Conservation (phyloP, 1,140 invertebrate species). For the Philotrypesis tridentata region DNA sequence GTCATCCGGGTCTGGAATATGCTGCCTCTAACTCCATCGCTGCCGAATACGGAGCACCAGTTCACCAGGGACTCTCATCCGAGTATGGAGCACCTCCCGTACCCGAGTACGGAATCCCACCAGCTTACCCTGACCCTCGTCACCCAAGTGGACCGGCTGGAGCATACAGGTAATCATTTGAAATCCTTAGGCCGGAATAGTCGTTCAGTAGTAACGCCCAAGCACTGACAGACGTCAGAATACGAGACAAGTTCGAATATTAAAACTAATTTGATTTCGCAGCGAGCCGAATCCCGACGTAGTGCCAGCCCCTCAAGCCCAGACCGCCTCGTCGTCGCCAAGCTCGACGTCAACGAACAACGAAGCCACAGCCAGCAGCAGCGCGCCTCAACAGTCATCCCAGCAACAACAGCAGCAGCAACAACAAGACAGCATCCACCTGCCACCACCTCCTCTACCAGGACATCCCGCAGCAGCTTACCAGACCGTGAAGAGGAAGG, state of each 20-base stretch:
- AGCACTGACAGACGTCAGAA: no score
- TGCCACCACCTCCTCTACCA: constrained; percentile 86
- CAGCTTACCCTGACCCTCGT: constrained; percentile 86
- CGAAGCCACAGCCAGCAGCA: constrained; percentile 74
- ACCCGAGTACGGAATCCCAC: constrained; percentile 82
- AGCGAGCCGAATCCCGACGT: constrained; percentile 85
- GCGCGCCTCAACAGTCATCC: constrained; percentile 74
- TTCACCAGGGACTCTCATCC: constrained; percentile 74
- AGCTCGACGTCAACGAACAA: constrained; percentile 80
- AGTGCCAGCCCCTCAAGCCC: constrained; percentile 85
- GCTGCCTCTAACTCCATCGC: constrained; percentile 76
- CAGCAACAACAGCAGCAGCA: constrained; percentile 78
- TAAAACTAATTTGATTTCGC: constrained; percentile 61
- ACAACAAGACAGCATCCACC: constrained; percentile 79
- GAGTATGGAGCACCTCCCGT: constrained; percentile 83
- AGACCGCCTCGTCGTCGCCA: constrained; percentile 79
- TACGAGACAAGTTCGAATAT: no score
- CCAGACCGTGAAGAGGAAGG: constrained; percentile 89
- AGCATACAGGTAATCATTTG: constrained; percentile 77
- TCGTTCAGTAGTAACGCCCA: not conserved
- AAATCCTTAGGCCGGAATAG: not conserved
- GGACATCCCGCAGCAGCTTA: constrained; percentile 81
- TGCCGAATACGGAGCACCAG: constrained; percentile 81
- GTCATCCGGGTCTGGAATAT: constrained; percentile 80
- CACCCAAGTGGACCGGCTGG: constrained; percentile 86